Percentiles rank a stretch among this genome's conserved stretches.
Evolutionary conservation across 2,888 invertebrate genomes (phyloP).

Genomic region (Hydraecia micacea): DNA sequence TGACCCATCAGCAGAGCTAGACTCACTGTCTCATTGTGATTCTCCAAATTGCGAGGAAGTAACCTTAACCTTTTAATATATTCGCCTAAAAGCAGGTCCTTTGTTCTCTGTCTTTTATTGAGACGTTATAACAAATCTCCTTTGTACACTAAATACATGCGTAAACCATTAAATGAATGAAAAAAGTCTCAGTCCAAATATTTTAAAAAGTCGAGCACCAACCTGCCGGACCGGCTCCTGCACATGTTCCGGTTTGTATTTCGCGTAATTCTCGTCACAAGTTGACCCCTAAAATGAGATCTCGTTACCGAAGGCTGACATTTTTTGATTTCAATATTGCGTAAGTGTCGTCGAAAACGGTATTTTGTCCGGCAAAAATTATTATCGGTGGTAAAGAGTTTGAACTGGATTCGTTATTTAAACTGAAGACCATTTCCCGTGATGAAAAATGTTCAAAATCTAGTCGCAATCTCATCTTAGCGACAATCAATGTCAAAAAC

Average conservation of each 20-base stretch:
- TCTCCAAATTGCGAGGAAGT: background rate
- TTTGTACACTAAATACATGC: conserved; percentile 63
- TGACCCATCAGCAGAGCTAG: background rate
- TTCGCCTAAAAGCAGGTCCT: background rate
- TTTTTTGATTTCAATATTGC: conserved; percentile 67
- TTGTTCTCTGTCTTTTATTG: conserved; percentile 33
- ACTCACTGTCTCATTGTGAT: background rate
- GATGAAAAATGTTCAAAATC: background rate
- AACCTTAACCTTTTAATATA: background rate
- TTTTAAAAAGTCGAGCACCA: conserved; percentile 67
- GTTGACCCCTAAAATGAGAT: conserved; percentile 72
- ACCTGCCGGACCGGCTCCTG: conserved; percentile 65
- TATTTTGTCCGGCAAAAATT: background rate
- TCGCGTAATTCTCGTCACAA: conserved; percentile 74
- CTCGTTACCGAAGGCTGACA: conserved; percentile 66
- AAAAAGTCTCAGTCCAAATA: conserved; percentile 66
- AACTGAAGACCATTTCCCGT: background rate
- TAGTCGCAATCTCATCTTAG: background rate
- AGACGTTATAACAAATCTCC: conserved; percentile 44
- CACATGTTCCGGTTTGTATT: conserved; percentile 72
- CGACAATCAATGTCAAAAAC: background rate
- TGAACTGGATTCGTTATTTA: conserved; percentile 37
- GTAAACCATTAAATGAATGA: conserved; percentile 70
- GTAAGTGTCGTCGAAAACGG: conserved; percentile 45
- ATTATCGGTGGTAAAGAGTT: conserved; percentile 1